Evolutionary conservation across 2,113 vertebrate genomes (phyloP), one percentile per base, ranked within the genome.

Genomic region (Aspiorhynchus laticeps): DNA sequence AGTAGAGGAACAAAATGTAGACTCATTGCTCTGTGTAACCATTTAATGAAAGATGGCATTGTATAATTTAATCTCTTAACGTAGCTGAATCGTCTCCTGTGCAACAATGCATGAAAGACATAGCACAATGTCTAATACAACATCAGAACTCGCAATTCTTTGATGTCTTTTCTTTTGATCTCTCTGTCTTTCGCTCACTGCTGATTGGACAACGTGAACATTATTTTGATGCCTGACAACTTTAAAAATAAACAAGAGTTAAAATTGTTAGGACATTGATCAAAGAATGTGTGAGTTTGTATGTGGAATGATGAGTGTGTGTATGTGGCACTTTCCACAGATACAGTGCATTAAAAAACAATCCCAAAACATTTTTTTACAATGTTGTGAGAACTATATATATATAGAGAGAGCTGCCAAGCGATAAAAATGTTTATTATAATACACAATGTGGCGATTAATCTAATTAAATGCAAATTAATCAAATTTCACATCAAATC

Each of bases 11-110:
- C n/a, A 83, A 85, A 77, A 67, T 33, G 80, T 74, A 83, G 78
- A 43, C 21, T 71, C 9, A 3, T 63, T 46, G 19, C 79, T 74
- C 78, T 10, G 69, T 48, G 33, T 43, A 73, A 24, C 51, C n/a
- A 24, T 46, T 74, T 81, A 82, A 82, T 86, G 46, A 59, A 51
- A 74, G 2, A n/a, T 46, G 33, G 75, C 59, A 81, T 82, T 73
- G 14, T 78, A 74, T 82, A 61, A 85, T 79, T 19, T 51, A 80
- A 85, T 85, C 82, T 85, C 69, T 65, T 38, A 82, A 77, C 2
- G 24, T 53, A 80, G 48, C 56, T 41, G 38, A 84, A 53, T 75
- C 46, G 17, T 84, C 74, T 86, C 41, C 73, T 79, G 14, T 85
- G 26, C 21, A 81, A 82, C 26, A 65, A 48, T 56, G 26, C 43